These are phyloP conservation scores for Coluber constrictor DNA, from an alignment of 2,797 vertebrate genomes.

Conservation along the genomic window DNA sequence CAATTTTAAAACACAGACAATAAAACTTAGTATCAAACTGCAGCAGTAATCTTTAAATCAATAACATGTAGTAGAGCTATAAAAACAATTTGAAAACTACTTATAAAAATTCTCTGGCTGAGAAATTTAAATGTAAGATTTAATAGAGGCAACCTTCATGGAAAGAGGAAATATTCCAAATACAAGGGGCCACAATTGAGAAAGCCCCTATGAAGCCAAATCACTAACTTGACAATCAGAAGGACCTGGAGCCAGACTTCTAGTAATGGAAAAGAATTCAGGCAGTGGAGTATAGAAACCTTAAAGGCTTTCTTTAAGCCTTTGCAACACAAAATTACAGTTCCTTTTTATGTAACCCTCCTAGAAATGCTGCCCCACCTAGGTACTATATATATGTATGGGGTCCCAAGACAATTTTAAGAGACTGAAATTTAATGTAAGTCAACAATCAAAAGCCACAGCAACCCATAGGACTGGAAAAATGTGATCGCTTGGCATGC, in stretches of 20 bases:
- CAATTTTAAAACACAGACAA: not conserved
- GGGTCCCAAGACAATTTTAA: not conserved
- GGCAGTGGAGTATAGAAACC: not conserved
- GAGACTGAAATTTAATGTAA: not conserved
- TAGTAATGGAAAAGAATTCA: not conserved
- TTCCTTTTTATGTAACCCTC: not conserved
- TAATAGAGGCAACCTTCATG: not conserved
- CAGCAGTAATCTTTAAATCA: not conserved
- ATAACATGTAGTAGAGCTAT: not conserved
- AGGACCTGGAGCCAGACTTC: not conserved
- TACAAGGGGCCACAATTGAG: not conserved
- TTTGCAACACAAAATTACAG: not conserved
- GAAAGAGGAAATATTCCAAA: not conserved
- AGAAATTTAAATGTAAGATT: not conserved
- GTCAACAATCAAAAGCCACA: not conserved
- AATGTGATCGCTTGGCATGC: not conserved
- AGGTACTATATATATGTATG: not conserved
- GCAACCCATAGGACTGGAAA: not conserved
- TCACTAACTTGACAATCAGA: not conserved
- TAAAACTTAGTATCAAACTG: not conserved
- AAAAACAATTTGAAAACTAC: not conserved
- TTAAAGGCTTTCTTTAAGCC: not conserved
- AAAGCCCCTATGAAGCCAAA: not conserved
- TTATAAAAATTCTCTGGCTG: not conserved
- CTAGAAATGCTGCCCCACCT: not conserved